These are phyloP conservation scores for Andrena dorsata DNA, from an alignment of 2,888 invertebrate species.

Conservation along the genomic window DNA sequence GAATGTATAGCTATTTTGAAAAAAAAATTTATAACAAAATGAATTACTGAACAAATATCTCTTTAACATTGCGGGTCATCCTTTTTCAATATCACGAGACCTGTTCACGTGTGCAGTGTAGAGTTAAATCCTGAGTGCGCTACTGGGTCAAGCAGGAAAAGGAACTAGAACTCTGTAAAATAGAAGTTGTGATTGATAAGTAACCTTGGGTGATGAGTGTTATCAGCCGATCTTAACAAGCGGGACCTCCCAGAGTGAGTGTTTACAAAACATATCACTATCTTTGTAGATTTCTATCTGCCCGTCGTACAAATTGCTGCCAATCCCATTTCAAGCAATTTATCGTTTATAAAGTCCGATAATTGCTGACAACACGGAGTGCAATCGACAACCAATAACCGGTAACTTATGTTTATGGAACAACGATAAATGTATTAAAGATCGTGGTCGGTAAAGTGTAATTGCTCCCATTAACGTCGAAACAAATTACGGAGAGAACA, in stretches of 20 bases:
- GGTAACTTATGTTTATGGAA: background rate
- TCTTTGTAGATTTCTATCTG: background rate
- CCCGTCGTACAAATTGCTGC: background rate
- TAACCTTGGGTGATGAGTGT: background rate
- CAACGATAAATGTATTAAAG: constrained; percentile 5
- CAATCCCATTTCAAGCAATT: constrained; percentile 2
- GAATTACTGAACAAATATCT: too few species aligned
- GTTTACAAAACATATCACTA: background rate
- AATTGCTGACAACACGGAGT: background rate
- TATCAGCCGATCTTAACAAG: background rate
- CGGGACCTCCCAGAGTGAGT: too few species aligned
- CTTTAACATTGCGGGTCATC: too few species aligned
- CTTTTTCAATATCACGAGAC: too few species aligned
- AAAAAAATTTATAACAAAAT: too few species aligned
- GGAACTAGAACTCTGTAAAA: too few species aligned
- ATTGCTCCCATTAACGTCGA: background rate
- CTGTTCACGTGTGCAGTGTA: too few species aligned
- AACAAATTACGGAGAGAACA: background rate
- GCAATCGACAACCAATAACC: background rate
- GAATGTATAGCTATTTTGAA: too few species aligned
- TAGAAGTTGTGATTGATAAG: background rate
- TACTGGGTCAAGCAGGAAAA: too few species aligned
- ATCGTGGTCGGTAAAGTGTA: background rate
- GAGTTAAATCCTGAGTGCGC: too few species aligned
- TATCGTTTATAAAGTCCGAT: background rate